phyloP scores from a whole-genome alignment of 2,888 invertebrate species.

The Adelphocoris suturalis region DNA sequence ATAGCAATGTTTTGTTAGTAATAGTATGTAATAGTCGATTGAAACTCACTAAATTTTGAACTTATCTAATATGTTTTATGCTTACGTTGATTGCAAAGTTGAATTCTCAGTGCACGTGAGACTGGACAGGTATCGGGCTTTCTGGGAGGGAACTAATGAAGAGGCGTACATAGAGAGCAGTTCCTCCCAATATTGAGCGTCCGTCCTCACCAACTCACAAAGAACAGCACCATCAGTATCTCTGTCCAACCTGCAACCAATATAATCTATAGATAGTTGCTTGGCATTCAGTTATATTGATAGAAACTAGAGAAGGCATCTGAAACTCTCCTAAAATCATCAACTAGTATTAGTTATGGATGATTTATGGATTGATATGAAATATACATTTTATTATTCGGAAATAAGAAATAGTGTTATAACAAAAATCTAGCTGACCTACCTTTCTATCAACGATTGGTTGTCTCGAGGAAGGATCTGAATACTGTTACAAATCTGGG shows the following conservation, averaged over 20 bases:
- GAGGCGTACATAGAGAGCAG: neutral
- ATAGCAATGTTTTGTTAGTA: too few relatives aligned
- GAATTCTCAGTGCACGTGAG: conserved; percentile 43
- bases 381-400: too few relatives aligned
- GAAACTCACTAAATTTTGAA: too few relatives aligned
- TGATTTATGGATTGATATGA: too few relatives aligned
- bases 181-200: neutral
- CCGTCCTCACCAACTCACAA: neutral
- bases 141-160: conserved; percentile 5
- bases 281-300: too few relatives aligned
- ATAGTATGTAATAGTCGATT: too few relatives aligned
- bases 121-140: conserved; percentile 41
- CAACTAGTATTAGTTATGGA: too few relatives aligned
- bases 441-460: neutral
- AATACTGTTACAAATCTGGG: neutral
- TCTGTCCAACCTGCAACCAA: neutral
- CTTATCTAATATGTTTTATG: neutral
- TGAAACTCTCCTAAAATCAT: too few relatives aligned
- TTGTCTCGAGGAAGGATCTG: neutral
- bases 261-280: too few relatives aligned
- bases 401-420: too few relatives aligned
- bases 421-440: too few relatives aligned
- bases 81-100: conserved; percentile 28
- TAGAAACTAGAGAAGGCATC: too few relatives aligned
- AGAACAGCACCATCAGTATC: neutral